phyloP scores from a whole-genome alignment of 2,797 vertebrate species.

The Leontopithecus rosalia region DNA sequence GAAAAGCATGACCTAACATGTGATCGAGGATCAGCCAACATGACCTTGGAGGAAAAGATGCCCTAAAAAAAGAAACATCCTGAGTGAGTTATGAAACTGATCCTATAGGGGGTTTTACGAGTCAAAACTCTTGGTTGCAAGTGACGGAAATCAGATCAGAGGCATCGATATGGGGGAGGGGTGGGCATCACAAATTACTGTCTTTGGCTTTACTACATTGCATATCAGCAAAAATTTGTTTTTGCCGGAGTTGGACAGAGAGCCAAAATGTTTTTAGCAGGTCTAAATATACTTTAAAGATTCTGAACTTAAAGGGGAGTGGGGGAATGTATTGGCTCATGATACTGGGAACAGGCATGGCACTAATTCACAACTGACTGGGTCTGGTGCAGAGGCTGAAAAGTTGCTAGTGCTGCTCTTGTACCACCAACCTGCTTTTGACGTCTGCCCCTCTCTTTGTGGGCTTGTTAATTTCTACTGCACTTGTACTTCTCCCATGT shows the following conservation, averaged over 20 bases:
- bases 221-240: slow-evolving; percentile 30
- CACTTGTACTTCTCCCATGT: neutral
- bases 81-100: neutral
- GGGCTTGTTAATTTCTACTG: neutral
- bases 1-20: slow-evolving; percentile 23
- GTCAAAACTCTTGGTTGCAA: slow-evolving; percentile 31
- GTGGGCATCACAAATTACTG: neutral
- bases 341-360: neutral
- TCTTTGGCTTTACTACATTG: slow-evolving; percentile 11
- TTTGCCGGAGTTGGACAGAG: slow-evolving; percentile 12
- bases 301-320: neutral
- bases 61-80: slow-evolving; percentile 21
- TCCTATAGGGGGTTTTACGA: neutral
- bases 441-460: neutral
- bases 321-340: neutral
- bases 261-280: slow-evolving; percentile 16
- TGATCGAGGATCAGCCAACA: neutral
- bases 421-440: neutral
- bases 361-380: neutral
- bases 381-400: neutral
- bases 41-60: slow-evolving; percentile 27
- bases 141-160: slow-evolving; percentile 45
- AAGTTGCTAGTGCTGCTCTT: neutral
- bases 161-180: neutral
- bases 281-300: neutral